These are phyloP conservation scores for Rhegmatorhina hoffmannsi DNA, from an alignment of 2,113 vertebrate genomes.

Conservation along the genomic window DNA sequence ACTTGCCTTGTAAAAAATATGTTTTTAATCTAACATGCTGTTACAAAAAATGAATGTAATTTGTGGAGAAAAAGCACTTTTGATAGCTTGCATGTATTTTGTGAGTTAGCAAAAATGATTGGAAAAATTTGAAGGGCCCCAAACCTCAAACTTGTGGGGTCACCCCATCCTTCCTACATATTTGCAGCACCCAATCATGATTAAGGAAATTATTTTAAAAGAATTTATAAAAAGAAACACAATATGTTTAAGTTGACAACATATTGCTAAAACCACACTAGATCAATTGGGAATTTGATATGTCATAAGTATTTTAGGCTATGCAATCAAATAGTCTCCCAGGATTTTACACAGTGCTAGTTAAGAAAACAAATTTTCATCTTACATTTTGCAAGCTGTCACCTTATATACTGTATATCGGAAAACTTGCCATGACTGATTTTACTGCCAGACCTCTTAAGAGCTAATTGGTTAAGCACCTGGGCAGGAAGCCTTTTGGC, in stretches of 20 bases:
- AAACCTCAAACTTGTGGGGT: not conserved
- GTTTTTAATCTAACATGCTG: not conserved
- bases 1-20: not conserved
- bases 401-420: slow-evolving; percentile 74
- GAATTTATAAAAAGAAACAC: slow-evolving; percentile 40
- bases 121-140: not conserved
- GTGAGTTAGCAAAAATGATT: slow-evolving; percentile 23
- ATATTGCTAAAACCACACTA: slow-evolving; percentile 56
- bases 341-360: slow-evolving; percentile 76
- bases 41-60: not conserved
- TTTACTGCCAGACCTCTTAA: slow-evolving; percentile 78
- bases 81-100: not conserved
- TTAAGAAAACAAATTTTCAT: slow-evolving; percentile 83
- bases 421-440: slow-evolving; percentile 74
- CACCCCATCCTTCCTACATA: not conserved
- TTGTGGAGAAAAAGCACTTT: not conserved
- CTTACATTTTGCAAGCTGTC: slow-evolving; percentile 80
- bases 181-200: slow-evolving; percentile 27
- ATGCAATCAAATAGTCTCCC: slow-evolving; percentile 68
- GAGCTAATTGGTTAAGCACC: slow-evolving; percentile 84
- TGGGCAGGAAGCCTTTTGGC: slow-evolving; percentile 82
- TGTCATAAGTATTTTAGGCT: slow-evolving; percentile 70
- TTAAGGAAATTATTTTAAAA: slow-evolving; percentile 24
- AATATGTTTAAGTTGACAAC: slow-evolving; percentile 53
- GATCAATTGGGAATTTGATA: slow-evolving; percentile 61